These are phyloP conservation scores for Caenorhabditis remanei DNA, from an alignment of 1,140 invertebrate genomes.

Conservation along the genomic window DNA sequence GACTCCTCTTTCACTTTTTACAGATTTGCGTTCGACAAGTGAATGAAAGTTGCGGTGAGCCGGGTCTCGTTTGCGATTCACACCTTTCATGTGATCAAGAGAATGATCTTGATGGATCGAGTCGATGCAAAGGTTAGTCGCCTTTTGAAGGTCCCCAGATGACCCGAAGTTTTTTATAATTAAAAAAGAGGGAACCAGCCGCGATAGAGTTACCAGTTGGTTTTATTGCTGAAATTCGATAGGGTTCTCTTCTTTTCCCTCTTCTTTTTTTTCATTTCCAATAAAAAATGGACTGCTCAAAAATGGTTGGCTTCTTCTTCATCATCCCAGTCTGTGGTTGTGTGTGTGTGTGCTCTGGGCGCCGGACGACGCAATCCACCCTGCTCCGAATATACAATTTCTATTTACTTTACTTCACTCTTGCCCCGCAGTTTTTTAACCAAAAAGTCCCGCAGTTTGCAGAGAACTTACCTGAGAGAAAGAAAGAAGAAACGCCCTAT, in stretches of 20 bases:
- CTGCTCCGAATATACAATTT: slow-evolving; percentile 55
- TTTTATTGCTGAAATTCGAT: slow-evolving; percentile 53
- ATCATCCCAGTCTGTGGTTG: no score
- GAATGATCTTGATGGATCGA: slow-evolving; percentile 57
- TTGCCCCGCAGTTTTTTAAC: slow-evolving; percentile 47
- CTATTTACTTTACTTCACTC: slow-evolving; percentile 55
- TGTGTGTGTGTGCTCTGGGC: slow-evolving; percentile 13
- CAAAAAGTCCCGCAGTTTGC: slow-evolving; percentile 46
- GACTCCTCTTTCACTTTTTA: background rate
- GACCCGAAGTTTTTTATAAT: slow-evolving; percentile 28
- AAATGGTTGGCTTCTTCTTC: slow-evolving; percentile 29
- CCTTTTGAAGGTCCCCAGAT: background rate
- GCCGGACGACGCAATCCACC: slow-evolving; percentile 48
- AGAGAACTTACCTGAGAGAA: slow-evolving; percentile 14
- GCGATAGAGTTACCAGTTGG: slow-evolving; percentile 38
- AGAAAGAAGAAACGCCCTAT: background rate
- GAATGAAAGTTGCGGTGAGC: slow-evolving; percentile 48
- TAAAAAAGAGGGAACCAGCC: slow-evolving; percentile 6
- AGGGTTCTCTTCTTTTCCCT: background rate
- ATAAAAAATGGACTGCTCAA: slow-evolving; percentile 37
- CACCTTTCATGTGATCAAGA: slow-evolving; percentile 57
- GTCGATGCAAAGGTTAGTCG: slow-evolving; percentile 60
- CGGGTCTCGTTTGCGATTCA: slow-evolving; percentile 48
- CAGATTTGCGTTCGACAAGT: slow-evolving; percentile 57
- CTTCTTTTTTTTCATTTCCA: slow-evolving; percentile 27